These are phyloP conservation scores for Acomys russatus DNA, from an alignment of 2,797 vertebrate species.

Conservation along the genomic window DNA sequence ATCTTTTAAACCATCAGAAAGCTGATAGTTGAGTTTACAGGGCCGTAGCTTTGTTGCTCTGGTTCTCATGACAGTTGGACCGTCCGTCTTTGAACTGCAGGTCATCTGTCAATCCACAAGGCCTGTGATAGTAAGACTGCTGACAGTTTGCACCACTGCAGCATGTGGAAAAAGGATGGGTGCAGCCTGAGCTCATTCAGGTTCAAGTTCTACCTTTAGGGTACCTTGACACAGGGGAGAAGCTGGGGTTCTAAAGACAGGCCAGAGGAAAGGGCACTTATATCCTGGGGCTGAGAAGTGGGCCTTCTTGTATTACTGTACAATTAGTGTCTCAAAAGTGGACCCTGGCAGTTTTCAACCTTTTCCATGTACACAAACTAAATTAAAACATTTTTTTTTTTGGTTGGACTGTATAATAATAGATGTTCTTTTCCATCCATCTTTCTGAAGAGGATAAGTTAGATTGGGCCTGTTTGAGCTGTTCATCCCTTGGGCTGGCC, in stretches of 20 bases:
- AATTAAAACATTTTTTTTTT: constrained; percentile 33
- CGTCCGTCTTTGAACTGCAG: background rate
- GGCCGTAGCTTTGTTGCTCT: background rate
- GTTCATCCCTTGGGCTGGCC: constrained; percentile 1
- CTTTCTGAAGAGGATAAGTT: constrained; percentile 15
- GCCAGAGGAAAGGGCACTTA: background rate
- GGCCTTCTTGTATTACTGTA: background rate
- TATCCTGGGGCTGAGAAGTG: background rate
- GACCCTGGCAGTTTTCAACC: background rate
- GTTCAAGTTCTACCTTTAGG: background rate
- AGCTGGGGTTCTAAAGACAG: background rate
- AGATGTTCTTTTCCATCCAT: background rate
- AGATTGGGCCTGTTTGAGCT: background rate
- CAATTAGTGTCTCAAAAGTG: background rate
- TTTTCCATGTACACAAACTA: constrained; percentile 6
- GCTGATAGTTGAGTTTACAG: constrained; percentile 37
- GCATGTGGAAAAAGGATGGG: background rate
- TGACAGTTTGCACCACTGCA: background rate
- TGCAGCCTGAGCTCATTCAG: background rate
- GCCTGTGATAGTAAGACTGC: background rate
- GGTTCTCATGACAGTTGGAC: background rate
- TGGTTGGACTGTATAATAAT: background rate
- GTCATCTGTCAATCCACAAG: constrained; percentile 17
- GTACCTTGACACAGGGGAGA: background rate
- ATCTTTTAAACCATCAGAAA: background rate